Evolutionary conservation across 2,113 vertebrate genomes (phyloP).

Genomic region (Clarias macrocephalus): DNA sequence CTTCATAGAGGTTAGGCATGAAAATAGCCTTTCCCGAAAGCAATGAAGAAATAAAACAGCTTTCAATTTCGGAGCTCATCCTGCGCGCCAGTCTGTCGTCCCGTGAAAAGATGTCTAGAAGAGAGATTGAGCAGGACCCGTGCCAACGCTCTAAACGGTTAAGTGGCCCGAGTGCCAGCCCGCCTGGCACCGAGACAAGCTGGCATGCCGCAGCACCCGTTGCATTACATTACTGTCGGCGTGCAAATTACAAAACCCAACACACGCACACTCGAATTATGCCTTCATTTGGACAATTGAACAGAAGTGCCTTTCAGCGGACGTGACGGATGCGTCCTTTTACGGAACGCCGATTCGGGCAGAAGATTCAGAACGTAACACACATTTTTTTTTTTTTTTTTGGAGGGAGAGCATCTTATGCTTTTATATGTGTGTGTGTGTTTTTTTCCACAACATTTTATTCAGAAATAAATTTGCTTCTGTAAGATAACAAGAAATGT

Average conservation of each 20-base stretch:
- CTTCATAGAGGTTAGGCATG: constrained; percentile 36
- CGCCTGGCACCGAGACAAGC: constrained; percentile 69
- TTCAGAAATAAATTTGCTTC: background rate
- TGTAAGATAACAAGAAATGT: background rate
- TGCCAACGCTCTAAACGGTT: constrained; percentile 72
- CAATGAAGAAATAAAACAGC: constrained; percentile 55
- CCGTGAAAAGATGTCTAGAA: constrained; percentile 47
- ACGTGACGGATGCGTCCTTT: constrained; percentile 53
- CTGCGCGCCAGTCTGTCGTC: constrained; percentile 35
- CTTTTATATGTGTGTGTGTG: background rate
- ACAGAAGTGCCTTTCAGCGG: constrained; percentile 55
- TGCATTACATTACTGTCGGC: constrained; percentile 70
- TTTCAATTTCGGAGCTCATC: constrained; percentile 34
- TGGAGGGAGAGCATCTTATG: background rate
- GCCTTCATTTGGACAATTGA: constrained; percentile 59
- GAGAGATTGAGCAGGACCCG: constrained; percentile 61
- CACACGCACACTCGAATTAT: constrained; percentile 59
- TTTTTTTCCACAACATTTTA: background rate
- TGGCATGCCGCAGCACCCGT: constrained; percentile 59
- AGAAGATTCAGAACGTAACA: background rate
- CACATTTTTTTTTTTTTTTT: background rate
- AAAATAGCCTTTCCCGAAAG: constrained; percentile 40
- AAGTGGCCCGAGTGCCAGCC: constrained; percentile 68
- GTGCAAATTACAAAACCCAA: constrained; percentile 64
- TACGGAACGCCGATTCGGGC: background rate